phyloP scores from a whole-genome alignment of 1,140 invertebrate species.

The Harlomillsia oculata region DNA sequence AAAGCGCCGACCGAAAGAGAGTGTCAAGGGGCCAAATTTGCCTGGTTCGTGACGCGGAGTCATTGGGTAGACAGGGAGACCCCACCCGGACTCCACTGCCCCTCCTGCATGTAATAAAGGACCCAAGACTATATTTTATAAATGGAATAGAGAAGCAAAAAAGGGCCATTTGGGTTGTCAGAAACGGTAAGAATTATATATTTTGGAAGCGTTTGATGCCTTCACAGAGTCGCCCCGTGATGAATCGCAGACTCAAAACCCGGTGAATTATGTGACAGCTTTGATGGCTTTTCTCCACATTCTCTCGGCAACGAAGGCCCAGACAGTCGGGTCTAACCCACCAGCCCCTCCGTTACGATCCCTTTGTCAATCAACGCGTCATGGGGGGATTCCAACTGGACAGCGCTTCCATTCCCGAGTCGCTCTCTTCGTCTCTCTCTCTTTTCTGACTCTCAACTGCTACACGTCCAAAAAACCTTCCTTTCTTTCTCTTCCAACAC shows the following conservation, averaged over 20 bases:
- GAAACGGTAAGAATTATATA: constrained; percentile 33
- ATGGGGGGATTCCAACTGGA: constrained; percentile 9
- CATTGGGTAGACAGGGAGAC: constrained; percentile 7
- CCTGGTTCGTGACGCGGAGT: constrained; percentile 22
- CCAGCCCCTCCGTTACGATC: constrained; percentile 8
- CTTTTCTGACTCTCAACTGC: no score
- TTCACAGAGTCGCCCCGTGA: constrained; percentile 28
- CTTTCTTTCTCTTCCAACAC: neutral
- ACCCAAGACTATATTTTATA: constrained; percentile 30
- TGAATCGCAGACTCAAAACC: constrained; percentile 25
- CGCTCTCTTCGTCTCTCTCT: constrained; percentile 12
- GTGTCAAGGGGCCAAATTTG: constrained; percentile 14
- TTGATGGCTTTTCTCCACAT: constrained; percentile 27
- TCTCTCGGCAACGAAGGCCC: constrained; percentile 11
- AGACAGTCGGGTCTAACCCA: constrained; percentile 8
- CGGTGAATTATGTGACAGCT: constrained; percentile 31
- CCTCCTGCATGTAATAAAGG: constrained; percentile 29
- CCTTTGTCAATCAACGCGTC: constrained; percentile 25
- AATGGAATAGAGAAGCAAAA: constrained; percentile 33
- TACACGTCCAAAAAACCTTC: constrained; percentile 1
- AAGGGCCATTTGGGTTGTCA: constrained; percentile 33
- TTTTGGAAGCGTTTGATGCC: constrained; percentile 34
- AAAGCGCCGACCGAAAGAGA: no score
- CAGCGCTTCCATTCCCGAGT: constrained; percentile 8
- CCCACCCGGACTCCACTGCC: neutral